Base-by-base conservation (phyloP, 2,888 invertebrate species). In the Gnatocerus cornutus region DNA sequence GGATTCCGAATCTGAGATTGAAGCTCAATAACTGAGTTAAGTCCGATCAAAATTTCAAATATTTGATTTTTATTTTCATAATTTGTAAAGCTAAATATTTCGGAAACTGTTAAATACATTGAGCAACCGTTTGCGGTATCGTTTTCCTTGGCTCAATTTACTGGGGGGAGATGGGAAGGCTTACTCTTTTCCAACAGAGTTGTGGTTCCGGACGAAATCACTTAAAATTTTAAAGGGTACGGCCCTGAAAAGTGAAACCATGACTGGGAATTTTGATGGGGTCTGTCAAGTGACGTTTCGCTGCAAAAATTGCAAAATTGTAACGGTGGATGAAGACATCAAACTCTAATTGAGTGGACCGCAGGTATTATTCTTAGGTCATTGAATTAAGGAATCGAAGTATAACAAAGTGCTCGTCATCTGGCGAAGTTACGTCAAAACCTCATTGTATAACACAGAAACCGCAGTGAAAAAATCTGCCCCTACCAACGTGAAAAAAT, bases 401-500 rank as follows among this genome's bases (percentile, higher is more conserved):
- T 50, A 67, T 45, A 41, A 61, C 48, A 65, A 69, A 58, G 27
- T 65, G 55, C 69, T 66, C 65, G 69, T 69, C 65, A 69, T 68
- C 30, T 29, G 61, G 16, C 52, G 10, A 12, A 10, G 12, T 71
- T 71, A 68, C 68, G 52, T 68, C 71, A 66, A 71, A 71, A 66
- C 41, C 48, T 29, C 33, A 71, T 74, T 74, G 65, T 72, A 71
- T 71, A 74, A 74, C 71, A 9, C 71, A 9, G 48, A 71, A 72
- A 73, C 74, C 74, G 67, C 74, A 73, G 59, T 58, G 33, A 61
- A 46, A 48, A 62, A 59, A 68, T 55, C 55, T 53, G 55, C 46
- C 64, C 72, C 72, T 63, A 62, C 68, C 67, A 63, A 63, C 45
- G 13, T 45, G 65, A 64, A 74, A 75, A 75, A 75, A 70, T 68